Percentiles rank a stretch among this genome's conserved stretches.
phyloP scores from a whole-genome alignment of 1,140 invertebrate species.

The Schmidtea mediterranea region DNA sequence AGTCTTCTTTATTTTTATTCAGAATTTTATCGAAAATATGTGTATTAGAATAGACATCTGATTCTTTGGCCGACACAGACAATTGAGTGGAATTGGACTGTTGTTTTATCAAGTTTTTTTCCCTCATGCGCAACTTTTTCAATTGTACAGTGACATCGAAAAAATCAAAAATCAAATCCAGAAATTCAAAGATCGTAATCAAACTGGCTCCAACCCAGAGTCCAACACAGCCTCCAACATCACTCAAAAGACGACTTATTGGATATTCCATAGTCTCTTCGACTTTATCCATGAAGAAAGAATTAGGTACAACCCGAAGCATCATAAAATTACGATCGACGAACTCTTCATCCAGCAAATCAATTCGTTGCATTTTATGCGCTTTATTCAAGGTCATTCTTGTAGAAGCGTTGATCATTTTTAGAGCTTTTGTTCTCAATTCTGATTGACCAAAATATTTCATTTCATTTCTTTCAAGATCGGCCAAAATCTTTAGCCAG shows the following conservation, averaged over 20 bases:
- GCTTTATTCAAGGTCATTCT: not conserved
- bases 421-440: not conserved
- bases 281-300: not conserved
- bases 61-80: too few relatives aligned
- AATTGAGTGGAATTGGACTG: too few relatives aligned
- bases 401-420: not conserved
- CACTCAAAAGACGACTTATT: constrained; percentile 2
- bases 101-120: too few relatives aligned
- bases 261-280: constrained; percentile 3
- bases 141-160: not conserved
- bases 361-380: not conserved
- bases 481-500: constrained; percentile 1
- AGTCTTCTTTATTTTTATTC: too few relatives aligned
- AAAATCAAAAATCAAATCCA: constrained; percentile 4
- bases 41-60: too few relatives aligned
- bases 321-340: constrained; percentile 5
- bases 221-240: constrained; percentile 5
- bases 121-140: too few relatives aligned
- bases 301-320: not conserved
- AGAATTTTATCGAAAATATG: too few relatives aligned
- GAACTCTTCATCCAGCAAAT: constrained; percentile 2
- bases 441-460: not conserved
- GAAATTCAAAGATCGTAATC: constrained; percentile 4
- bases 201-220: constrained; percentile 5
- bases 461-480: not conserved